Evolutionary conservation across 2,113 vertebrate species (phyloP).

Genomic region (Pholis gunnellus): DNA sequence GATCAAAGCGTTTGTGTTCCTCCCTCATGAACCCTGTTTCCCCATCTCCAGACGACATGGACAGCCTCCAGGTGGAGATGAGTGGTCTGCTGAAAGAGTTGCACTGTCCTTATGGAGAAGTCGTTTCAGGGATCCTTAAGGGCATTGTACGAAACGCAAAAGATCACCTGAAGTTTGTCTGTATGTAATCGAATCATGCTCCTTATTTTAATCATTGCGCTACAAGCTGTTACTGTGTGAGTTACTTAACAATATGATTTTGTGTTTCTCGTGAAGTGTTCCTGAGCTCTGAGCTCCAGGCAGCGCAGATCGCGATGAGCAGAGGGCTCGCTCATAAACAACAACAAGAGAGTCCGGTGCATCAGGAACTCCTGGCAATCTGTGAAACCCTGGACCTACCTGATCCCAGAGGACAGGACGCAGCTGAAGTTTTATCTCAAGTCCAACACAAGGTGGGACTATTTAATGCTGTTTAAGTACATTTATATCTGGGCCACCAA

Average conservation of each 20-base stretch:
- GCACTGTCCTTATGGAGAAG: conserved; percentile 87
- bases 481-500: background rate
- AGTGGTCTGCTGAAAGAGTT: conserved; percentile 93
- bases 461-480: background rate
- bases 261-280: conserved; percentile 85
- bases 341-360: conserved; percentile 75
- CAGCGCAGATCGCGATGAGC: conserved; percentile 88
- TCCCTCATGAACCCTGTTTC: background rate
- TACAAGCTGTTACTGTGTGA: background rate
- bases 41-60: conserved; percentile 83
- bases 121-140: conserved; percentile 87
- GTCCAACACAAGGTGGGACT: conserved; percentile 88
- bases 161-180: conserved; percentile 89
- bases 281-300: conserved; percentile 95
- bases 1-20: background rate
- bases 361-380: conserved; percentile 86
- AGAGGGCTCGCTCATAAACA: conserved; percentile 75
- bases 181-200: conserved; percentile 80
- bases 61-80: conserved; percentile 89
- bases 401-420: conserved; percentile 77
- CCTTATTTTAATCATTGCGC: no score
- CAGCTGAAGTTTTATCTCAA: conserved; percentile 79
- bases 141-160: conserved; percentile 83
- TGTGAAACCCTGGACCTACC: conserved; percentile 85
- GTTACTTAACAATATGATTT: background rate